Percentiles rank a stretch among this genome's conserved stretches.
phyloP scores from a whole-genome alignment of 1,140 invertebrate genomes.

The Sycobia sp. region DNA sequence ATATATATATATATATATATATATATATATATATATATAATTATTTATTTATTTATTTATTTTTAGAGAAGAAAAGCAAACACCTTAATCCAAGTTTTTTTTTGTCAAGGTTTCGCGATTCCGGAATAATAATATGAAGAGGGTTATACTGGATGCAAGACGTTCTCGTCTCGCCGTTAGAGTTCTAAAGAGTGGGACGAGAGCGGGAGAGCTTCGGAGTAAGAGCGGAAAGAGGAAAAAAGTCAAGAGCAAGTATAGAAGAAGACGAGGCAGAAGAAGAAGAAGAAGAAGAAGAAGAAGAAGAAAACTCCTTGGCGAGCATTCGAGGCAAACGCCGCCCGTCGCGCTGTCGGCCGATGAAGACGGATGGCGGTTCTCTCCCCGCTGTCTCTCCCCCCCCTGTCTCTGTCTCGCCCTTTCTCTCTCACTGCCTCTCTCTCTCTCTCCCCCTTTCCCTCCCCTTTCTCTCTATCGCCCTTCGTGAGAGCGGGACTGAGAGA shows the following conservation, averaged over 20 bases:
- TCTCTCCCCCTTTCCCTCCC: background rate
- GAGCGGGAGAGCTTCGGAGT: constrained; percentile 40
- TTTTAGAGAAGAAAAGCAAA: too few species aligned
- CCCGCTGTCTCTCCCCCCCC: background rate
- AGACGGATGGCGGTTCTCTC: constrained; percentile 60
- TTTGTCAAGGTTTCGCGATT: too few species aligned
- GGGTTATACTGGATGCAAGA: background rate
- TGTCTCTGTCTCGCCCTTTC: background rate
- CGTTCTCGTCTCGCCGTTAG: background rate
- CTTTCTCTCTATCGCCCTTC: too few species aligned
- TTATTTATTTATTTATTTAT: too few species aligned
- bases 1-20: too few species aligned
- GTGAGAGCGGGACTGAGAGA: constrained; percentile 29
- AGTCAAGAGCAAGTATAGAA: constrained; percentile 37
- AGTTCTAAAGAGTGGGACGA: constrained; percentile 11
- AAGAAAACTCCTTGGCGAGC: constrained; percentile 60
- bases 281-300: constrained; percentile 45
- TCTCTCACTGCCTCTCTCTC: constrained; percentile 22
- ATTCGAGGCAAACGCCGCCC: constrained; percentile 64
- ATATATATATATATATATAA: too few species aligned
- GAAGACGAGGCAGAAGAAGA: constrained; percentile 40
- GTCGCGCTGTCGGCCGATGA: constrained; percentile 64
- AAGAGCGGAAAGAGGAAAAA: constrained; percentile 40
- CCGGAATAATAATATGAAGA: constrained; percentile 18
- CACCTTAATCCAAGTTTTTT: too few species aligned